phyloP scores from a whole-genome alignment of 2,113 vertebrate species.

The Cheilinus undulatus region DNA sequence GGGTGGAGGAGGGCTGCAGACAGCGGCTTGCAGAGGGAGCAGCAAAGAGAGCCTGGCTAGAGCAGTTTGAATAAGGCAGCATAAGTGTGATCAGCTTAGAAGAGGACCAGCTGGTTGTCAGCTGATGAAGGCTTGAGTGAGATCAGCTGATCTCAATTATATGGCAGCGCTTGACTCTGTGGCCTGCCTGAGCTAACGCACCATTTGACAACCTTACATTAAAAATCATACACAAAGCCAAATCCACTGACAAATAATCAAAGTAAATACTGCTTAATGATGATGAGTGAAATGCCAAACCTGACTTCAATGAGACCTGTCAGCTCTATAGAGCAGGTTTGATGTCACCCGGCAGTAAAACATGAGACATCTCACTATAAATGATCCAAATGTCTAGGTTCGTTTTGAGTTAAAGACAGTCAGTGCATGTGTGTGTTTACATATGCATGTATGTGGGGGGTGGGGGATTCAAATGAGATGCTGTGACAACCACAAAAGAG shows the following conservation, averaged over 20 bases:
- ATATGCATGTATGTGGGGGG: no score
- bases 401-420: neutral
- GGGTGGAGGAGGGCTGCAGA: no score
- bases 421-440: neutral
- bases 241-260: neutral
- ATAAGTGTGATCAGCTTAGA: no score
- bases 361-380: neutral
- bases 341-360: neutral
- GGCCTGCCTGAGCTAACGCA: no score
- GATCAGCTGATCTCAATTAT: no score
- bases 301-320: neutral
- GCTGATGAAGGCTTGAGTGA: no score
- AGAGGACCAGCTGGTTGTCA: no score
- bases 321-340: neutral
- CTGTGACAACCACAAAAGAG: constrained; percentile 17
- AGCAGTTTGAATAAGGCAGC: no score
- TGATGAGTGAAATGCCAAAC: neutral
- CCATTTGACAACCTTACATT: no score
- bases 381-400: constrained; percentile 4
- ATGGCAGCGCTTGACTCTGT: no score
- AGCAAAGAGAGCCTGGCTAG: no score
- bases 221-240: constrained; percentile 1
- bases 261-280: neutral
- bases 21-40: no score
- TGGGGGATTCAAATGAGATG: constrained; percentile 1